These are phyloP conservation scores for Stictonetta naevosa DNA, from an alignment of 2,113 vertebrate genomes.

Conservation along the genomic window DNA sequence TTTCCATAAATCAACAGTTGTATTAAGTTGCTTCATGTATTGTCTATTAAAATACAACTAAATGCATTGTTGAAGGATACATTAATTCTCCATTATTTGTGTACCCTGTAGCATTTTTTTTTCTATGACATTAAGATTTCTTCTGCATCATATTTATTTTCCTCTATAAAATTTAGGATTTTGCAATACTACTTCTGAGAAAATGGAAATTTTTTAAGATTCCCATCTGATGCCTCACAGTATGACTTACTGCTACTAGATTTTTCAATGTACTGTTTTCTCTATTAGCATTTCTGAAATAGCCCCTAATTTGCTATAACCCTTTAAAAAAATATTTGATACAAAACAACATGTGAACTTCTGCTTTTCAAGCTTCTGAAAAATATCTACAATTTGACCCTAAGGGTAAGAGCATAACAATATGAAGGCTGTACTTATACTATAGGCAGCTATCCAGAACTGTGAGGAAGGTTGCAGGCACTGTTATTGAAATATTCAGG, in stretches of 20 bases:
- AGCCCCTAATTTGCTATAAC: not conserved
- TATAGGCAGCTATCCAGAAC: not conserved
- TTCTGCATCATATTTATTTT: not conserved
- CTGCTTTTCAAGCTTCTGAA: slow-evolving; percentile 25
- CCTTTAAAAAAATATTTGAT: not conserved
- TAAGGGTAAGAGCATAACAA: not conserved
- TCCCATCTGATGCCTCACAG: not conserved
- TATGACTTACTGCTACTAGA: not conserved
- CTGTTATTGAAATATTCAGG: not conserved
- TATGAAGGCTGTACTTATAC: not conserved
- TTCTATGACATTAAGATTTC: not conserved
- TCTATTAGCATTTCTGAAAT: not conserved
- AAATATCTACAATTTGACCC: slow-evolving; percentile 12
- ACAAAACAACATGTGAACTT: not conserved
- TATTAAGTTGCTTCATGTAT: not conserved
- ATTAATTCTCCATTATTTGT: not conserved
- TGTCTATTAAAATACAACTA: not conserved
- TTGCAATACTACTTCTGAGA: not conserved
- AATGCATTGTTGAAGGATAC: not conserved
- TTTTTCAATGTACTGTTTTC: not conserved
- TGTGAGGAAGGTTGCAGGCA: not conserved
- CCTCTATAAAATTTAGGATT: not conserved
- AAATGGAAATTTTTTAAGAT: not conserved
- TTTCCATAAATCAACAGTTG: not conserved
- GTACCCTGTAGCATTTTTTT: not conserved